phyloP scores from a whole-genome alignment of 2,113 vertebrate species.

The Saguinus midas region DNA sequence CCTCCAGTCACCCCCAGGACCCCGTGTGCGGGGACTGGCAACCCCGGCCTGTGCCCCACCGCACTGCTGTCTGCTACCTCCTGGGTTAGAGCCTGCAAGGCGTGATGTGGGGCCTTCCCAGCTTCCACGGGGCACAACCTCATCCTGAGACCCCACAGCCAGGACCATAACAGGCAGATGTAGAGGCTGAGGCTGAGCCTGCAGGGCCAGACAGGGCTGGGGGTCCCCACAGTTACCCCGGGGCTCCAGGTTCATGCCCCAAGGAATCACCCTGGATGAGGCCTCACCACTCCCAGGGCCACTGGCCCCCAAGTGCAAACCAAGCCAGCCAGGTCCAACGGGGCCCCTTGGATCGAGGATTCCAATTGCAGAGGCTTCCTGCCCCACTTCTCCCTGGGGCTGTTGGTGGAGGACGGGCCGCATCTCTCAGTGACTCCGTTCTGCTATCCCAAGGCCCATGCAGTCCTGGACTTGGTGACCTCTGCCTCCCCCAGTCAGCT shows the following conservation, averaged over 20 bases:
- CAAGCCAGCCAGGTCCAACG: neutral
- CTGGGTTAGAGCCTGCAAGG: no score
- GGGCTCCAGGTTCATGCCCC: neutral
- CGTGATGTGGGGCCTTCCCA: no score
- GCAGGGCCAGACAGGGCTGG: neutral
- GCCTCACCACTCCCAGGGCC: neutral
- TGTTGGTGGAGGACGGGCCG: neutral
- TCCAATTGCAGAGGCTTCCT: neutral
- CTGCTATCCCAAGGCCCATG: no score
- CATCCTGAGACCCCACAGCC: neutral
- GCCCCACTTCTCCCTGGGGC: no score
- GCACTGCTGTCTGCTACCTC: no score
- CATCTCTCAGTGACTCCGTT: fast-evolving
- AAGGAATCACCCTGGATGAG: no score
- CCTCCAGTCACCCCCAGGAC: neutral
- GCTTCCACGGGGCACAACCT: no score
- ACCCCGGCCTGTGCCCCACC: no score
- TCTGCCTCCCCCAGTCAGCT: neutral
- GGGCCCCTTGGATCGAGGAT: neutral
- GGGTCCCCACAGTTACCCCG: no score
- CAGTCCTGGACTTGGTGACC: neutral
- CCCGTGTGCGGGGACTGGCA: no score
- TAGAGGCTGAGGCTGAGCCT: fast-evolving
- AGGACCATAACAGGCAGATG: fast-evolving
- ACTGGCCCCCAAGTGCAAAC: neutral